Evolutionary conservation across 35 echinoderm and acorn worm species (phyloP).

Genomic region (Hemicentrotus pulcherrimus): DNA sequence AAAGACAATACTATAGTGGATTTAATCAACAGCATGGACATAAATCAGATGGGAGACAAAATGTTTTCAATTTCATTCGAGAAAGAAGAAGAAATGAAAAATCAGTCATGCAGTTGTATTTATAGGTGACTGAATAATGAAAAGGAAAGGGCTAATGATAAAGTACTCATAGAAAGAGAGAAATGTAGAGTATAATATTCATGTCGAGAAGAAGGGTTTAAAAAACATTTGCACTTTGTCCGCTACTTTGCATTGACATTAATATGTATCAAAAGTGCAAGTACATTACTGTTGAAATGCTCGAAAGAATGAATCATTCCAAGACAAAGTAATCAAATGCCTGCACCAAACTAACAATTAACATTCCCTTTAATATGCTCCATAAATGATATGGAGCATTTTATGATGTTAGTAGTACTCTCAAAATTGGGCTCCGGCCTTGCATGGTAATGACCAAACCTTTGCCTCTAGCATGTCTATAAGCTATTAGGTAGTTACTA

Average conservation of each 20-base stretch:
- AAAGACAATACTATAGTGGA: background rate
- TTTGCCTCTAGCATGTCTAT: background rate
- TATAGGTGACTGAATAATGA: no score
- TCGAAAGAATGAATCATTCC: background rate
- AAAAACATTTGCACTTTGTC: background rate
- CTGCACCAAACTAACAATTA: background rate
- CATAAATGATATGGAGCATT: background rate
- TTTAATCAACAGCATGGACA: background rate
- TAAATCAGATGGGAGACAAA: background rate
- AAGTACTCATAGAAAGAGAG: background rate
- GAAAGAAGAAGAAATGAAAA: no score
- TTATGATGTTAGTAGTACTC: background rate
- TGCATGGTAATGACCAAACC: background rate
- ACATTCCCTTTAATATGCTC: background rate
- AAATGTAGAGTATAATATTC: background rate
- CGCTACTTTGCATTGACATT: background rate
- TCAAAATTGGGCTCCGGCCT: background rate
- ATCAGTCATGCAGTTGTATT: no score
- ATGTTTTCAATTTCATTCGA: background rate
- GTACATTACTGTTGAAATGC: background rate
- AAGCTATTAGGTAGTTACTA: no score
- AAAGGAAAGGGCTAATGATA: no score
- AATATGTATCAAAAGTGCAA: background rate
- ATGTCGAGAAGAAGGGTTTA: background rate
- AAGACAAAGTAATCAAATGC: background rate